phyloP scores from a whole-genome alignment of 2,113 vertebrate genomes.

The Diphyllodes magnificus region DNA sequence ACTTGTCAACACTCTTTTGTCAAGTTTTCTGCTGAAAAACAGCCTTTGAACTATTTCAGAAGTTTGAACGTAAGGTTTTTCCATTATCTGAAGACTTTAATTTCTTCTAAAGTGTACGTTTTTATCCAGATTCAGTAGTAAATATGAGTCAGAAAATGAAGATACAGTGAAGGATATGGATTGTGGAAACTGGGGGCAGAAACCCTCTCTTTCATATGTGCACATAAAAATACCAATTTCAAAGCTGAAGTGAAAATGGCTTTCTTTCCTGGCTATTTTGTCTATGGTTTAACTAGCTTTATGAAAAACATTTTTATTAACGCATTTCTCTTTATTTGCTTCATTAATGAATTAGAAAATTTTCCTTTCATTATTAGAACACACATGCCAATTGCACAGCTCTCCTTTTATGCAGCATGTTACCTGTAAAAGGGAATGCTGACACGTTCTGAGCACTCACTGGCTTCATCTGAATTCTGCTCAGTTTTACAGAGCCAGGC shows the following conservation, averaged over 20 bases:
- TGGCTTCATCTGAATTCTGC: neutral
- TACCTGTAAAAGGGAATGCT: neutral
- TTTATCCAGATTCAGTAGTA: neutral
- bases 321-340: neutral
- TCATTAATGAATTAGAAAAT: neutral
- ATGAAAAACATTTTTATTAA: neutral
- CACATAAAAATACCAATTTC: neutral
- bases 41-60: neutral
- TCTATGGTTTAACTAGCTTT: neutral
- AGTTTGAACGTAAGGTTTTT: neutral
- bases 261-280: neutral
- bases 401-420: neutral
- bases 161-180: neutral
- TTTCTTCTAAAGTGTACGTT: neutral
- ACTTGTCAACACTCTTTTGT: neutral
- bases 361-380: neutral
- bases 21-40: neutral
- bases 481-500: neutral
- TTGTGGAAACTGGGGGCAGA: neutral
- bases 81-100: neutral
- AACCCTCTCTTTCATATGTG: neutral
- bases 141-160: neutral
- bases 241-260: neutral
- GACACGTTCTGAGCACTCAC: neutral
- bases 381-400: neutral